phyloP scores from a whole-genome alignment of 2,888 invertebrate species.

The Troilus luridus region DNA sequence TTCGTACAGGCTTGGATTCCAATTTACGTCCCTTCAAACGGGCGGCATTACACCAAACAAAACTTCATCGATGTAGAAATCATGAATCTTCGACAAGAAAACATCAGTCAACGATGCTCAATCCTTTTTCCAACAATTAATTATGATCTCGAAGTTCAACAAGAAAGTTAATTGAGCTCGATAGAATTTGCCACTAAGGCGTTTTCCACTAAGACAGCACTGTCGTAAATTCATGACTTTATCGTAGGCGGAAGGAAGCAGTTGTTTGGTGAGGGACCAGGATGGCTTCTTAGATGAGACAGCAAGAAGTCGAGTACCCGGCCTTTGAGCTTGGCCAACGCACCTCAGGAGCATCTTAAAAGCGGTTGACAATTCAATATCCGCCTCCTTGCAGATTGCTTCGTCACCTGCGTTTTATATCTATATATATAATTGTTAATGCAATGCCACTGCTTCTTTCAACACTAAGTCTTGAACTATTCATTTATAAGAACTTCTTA shows the following conservation, averaged over 20 bases:
- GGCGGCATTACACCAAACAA: too few species aligned
- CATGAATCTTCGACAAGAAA: too few species aligned
- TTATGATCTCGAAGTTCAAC: too few species aligned
- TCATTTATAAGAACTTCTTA: too few species aligned
- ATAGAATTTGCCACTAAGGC: not conserved
- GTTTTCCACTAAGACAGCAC: not conserved
- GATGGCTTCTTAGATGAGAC: slow-evolving; percentile 44
- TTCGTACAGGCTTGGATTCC: too few species aligned
- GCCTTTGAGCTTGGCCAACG: not conserved
- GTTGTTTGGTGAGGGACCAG: not conserved
- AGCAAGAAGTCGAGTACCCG: not conserved
- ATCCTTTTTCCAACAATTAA: too few species aligned
- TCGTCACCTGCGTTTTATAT: not conserved
- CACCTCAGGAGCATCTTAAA: not conserved
- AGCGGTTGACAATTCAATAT: slow-evolving; percentile 21
- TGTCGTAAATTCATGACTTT: not conserved
- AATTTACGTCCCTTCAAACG: too few species aligned
- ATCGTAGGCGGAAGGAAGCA: not conserved
- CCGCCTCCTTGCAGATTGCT: not conserved
- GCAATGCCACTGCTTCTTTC: too few species aligned
- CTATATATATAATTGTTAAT: too few species aligned
- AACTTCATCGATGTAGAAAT: too few species aligned
- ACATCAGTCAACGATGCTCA: too few species aligned
- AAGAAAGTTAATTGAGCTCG: not conserved
- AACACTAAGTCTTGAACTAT: too few species aligned